Evolutionary conservation across 1,140 invertebrate genomes (phyloP).

Genomic region (Belonocnema kinseyi): DNA sequence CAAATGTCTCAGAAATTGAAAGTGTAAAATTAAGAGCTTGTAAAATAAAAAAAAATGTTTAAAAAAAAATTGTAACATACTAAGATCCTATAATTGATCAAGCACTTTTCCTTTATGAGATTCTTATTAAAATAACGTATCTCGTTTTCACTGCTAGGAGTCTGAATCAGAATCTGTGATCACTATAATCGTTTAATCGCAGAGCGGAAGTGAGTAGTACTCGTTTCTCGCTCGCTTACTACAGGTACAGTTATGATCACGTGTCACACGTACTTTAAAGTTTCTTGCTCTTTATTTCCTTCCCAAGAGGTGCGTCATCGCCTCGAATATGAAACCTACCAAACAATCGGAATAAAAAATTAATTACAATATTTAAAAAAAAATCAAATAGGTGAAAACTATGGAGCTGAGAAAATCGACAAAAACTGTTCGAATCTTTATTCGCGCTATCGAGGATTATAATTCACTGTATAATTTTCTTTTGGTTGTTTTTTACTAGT

Average conservation of each 20-base stretch:
- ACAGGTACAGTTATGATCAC: constrained; percentile 23
- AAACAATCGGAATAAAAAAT: constrained; percentile 33
- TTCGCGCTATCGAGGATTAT: no score
- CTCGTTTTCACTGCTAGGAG: background rate
- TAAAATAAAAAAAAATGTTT: background rate
- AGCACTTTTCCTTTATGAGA: background rate
- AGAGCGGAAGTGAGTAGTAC: constrained; percentile 10
- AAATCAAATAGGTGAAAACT: constrained; percentile 22
- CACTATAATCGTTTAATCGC: constrained; percentile 2
- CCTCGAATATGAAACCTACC: constrained; percentile 67
- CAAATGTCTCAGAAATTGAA: no score
- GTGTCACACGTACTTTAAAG: background rate
- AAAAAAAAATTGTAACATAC: background rate
- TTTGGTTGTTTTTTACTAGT: no score
- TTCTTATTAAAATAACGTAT: background rate
- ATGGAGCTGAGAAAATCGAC: background rate
- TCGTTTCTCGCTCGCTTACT: background rate
- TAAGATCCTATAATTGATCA: background rate
- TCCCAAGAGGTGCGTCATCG: constrained; percentile 56
- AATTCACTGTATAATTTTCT: no score
- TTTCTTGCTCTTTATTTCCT: constrained; percentile 16
- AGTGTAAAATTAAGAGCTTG: background rate
- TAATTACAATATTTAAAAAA: background rate
- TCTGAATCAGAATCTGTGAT: background rate
- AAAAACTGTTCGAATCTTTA: no score